Evolutionary conservation across 1,140 invertebrate genomes (phyloP).

Genomic region (Lamellibrachia luymesi): DNA sequence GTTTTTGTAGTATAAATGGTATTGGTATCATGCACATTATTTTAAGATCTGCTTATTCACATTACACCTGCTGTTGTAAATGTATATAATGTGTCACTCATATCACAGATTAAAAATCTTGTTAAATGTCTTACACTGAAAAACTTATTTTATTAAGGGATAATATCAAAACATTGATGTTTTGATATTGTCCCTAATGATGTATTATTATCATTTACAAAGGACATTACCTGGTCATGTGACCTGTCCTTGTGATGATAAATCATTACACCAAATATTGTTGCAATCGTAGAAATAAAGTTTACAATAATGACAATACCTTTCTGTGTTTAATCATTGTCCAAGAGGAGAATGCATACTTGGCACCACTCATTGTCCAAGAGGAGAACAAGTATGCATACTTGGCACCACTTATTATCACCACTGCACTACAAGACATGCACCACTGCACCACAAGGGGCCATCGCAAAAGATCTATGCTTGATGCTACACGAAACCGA

Average conservation of each 20-base stretch:
- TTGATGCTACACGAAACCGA: no score
- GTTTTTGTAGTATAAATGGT: background rate
- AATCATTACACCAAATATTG: background rate
- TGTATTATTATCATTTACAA: no score
- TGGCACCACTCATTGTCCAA: background rate
- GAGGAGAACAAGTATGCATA: background rate
- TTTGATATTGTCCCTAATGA: no score
- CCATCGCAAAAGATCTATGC: no score
- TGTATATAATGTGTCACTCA: background rate
- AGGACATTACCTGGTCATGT: no score
- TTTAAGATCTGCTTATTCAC: background rate
- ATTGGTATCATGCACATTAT: background rate
- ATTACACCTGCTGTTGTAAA: background rate
- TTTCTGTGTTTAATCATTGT: background rate
- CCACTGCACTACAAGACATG: background rate
- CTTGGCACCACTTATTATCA: background rate
- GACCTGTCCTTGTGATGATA: no score
- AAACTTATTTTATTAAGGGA: no score
- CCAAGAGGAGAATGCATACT: background rate
- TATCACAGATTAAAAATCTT: background rate
- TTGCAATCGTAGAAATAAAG: background rate
- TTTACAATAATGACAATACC: background rate
- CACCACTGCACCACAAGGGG: no score
- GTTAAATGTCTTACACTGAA: background rate
- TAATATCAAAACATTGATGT: no score